Evolutionary conservation across 2,113 vertebrate genomes (phyloP).

Genomic region (Antennarius striatus): DNA sequence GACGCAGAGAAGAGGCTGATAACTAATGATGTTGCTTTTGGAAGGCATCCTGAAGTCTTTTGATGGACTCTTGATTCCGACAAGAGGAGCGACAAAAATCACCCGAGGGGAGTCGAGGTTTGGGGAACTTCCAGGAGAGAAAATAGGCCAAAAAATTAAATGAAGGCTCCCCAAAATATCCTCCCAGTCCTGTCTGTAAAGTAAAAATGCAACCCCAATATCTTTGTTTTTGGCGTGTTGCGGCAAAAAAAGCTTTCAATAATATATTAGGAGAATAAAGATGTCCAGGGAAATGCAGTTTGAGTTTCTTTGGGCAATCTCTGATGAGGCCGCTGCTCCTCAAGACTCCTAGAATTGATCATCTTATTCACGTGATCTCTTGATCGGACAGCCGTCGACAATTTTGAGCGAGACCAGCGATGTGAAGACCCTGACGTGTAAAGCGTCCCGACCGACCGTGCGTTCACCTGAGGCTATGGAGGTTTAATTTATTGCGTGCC

Average conservation of each 20-base stretch:
- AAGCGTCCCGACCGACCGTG: slow-evolving; percentile 54
- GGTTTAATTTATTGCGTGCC: slow-evolving; percentile 64
- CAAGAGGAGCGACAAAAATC: slow-evolving; percentile 45
- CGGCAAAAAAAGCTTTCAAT: slow-evolving; percentile 75
- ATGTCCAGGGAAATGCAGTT: background rate
- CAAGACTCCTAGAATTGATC: slow-evolving; percentile 46
- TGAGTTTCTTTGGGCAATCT: too few species aligned
- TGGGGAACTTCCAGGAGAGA: slow-evolving; percentile 42
- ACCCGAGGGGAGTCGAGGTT: slow-evolving; percentile 51
- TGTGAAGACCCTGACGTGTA: slow-evolving; percentile 54
- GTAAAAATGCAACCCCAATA: slow-evolving; percentile 67
- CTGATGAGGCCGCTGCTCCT: slow-evolving; percentile 36
- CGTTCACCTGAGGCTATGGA: slow-evolving; percentile 49
- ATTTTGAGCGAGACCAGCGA: slow-evolving; percentile 17
- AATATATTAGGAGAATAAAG: slow-evolving; percentile 70
- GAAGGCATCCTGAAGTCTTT: slow-evolving; percentile 31
- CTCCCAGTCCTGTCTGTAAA: slow-evolving; percentile 50
- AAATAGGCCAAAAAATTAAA: slow-evolving; percentile 12
- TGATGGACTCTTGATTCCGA: slow-evolving; percentile 16
- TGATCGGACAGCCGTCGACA: too few species aligned
- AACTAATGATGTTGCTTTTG: slow-evolving; percentile 17
- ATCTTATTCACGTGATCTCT: slow-evolving; percentile 15
- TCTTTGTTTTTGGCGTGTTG: slow-evolving; percentile 68
- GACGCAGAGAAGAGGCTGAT: too few species aligned
- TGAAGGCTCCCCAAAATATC: slow-evolving; percentile 63